Base-by-base conservation (phyloP, 1,140 invertebrate species). In the Drosophila rhopaloa region DNA sequence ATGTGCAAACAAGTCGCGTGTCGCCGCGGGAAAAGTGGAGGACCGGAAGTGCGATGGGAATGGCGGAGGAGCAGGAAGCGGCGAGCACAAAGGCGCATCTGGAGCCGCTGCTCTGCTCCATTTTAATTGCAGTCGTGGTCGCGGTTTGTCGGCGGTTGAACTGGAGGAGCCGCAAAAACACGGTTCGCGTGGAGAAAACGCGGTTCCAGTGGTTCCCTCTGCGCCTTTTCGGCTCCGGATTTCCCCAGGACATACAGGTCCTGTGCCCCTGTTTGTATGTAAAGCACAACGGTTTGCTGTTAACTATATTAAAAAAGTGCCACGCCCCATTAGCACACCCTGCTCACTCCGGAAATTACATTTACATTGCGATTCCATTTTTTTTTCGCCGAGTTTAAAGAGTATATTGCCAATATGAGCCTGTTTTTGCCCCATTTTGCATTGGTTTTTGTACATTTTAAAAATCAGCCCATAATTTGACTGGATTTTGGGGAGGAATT, bases 91-190 rank as follows among this genome's bases (percentile, higher is more conserved):
- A 37, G 56, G 53, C 58, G 44, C 60, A 78, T 76, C 74, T 75
- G 46, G 35, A 47, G 56, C 63, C 29, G 73, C 62, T 37, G 73
- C 62, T 76, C 78, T 61, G 70, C 70, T 76, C 66, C 58, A 79
- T 82, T 88, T 86, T 88, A 86, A 86, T 86, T 88, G 79, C 83
- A 68, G 65, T 79, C 71, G 57, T 29, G 67, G 68, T 46, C 68
- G 50, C 19, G 37, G 56, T 61, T 56, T 61, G 37, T 41, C 14
- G 29, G 41, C n/a, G 32, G 47, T 58, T 19, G 40, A 53, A 66
- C n/a, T 41, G 40, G 19, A 65, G 73, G 37, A 44, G 60, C 40
- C 71, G 16, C 71, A 58, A 44, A 76, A 76, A 76, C 73, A 76
- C 62, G 71, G 19, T 27, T 53, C 24, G 57, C 47, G 29, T 44